These are phyloP conservation scores for Agrilus mali DNA, from an alignment of 2,888 invertebrate species.

Conservation along the genomic window DNA sequence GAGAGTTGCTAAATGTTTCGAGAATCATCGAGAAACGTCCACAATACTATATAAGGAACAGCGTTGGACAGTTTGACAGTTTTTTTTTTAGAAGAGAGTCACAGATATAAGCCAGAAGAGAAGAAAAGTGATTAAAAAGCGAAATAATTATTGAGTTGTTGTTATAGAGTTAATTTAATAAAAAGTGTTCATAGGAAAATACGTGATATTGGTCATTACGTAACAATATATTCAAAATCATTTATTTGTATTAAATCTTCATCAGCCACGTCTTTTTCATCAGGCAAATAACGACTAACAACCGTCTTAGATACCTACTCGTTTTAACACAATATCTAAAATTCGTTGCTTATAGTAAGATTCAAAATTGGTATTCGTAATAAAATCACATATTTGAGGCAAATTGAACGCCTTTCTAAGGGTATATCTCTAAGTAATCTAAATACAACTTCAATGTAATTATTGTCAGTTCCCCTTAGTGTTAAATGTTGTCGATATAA, in stretches of 20 bases:
- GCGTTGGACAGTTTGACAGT: too few relatives aligned
- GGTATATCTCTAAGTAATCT: slow-evolving; percentile 10
- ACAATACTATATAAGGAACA: too few relatives aligned
- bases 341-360: slow-evolving; percentile 3
- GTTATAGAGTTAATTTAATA: too few relatives aligned
- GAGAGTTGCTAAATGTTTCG: too few relatives aligned
- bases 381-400: slow-evolving; percentile 4
- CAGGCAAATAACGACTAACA: slow-evolving; percentile 1
- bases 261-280: neutral
- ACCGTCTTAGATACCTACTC: neutral
- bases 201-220: too few relatives aligned
- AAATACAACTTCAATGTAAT: slow-evolving; percentile 10
- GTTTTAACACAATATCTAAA: slow-evolving; percentile 2
- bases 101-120: too few relatives aligned
- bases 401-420: slow-evolving; percentile 8
- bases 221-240: neutral
- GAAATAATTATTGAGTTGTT: too few relatives aligned
- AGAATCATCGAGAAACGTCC: too few relatives aligned
- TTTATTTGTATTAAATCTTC: neutral
- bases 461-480: slow-evolving; percentile 7
- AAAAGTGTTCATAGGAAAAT: too few relatives aligned
- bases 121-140: too few relatives aligned
- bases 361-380: slow-evolving; percentile 3
- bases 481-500: slow-evolving; percentile 4
- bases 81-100: too few relatives aligned